Evolutionary conservation across 2,113 vertebrate genomes (phyloP).

Genomic region (Aleadryas rufinucha): DNA sequence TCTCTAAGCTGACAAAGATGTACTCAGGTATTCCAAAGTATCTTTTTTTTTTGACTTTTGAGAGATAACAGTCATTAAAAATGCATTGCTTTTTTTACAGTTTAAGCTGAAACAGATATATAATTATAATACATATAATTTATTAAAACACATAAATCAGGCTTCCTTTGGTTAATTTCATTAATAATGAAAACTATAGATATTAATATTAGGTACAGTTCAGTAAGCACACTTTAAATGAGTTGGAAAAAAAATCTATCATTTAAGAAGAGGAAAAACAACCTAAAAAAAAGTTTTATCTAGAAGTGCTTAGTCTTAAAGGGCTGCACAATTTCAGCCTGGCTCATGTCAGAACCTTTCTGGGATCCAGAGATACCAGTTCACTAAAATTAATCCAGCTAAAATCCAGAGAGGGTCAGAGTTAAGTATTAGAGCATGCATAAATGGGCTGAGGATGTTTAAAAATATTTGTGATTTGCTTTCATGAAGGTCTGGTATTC

Average conservation of each 20-base stretch:
- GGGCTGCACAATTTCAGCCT: not conserved
- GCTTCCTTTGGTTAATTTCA: not conserved
- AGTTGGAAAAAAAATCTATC: not conserved
- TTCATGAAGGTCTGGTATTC: not conserved
- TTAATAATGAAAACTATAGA: not conserved
- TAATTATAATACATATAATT: not conserved
- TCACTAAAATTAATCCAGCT: not conserved
- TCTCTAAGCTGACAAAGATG: not conserved
- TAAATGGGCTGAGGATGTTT: not conserved
- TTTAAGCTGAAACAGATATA: not conserved
- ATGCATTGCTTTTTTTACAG: not conserved
- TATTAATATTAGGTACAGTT: slow-evolving; percentile 17
- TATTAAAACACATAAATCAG: not conserved
- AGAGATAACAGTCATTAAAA: slow-evolving; percentile 1
- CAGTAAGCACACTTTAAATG: not conserved
- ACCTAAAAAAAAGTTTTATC: not conserved
- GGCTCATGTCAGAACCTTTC: not conserved
- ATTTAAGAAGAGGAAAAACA: not conserved
- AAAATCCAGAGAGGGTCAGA: not conserved
- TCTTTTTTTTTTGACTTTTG: not conserved
- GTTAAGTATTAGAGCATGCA: not conserved
- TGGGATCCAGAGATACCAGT: not conserved
- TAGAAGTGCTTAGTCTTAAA: not conserved
- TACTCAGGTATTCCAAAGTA: not conserved
- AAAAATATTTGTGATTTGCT: not conserved